Percentiles rank a stretch among this genome's conserved stretches.
These are phyloP conservation scores for Xanthia icteritia DNA, from an alignment of 2,888 invertebrate species.

Conservation along the genomic window DNA sequence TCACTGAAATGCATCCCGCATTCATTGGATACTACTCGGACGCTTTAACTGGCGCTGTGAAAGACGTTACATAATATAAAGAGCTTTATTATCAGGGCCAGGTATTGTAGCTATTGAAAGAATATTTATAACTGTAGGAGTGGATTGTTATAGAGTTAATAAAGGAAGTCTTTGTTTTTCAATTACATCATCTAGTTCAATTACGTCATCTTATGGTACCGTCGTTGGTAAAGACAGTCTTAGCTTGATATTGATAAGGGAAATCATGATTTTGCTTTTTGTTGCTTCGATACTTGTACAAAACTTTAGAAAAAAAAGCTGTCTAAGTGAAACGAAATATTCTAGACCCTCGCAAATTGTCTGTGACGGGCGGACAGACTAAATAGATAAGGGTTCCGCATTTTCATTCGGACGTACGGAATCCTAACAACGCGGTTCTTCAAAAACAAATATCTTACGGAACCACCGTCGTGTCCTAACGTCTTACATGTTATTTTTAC, in stretches of 20 bases:
- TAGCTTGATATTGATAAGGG: background rate
- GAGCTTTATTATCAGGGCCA: background rate
- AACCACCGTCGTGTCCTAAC: background rate
- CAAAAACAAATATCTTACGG: background rate
- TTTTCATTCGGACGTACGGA: no score
- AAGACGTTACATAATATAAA: background rate
- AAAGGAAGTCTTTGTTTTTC: no score
- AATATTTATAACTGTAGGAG: background rate
- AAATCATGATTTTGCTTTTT: background rate
- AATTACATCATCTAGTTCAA: background rate
- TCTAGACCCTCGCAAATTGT: no score
- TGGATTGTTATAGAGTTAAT: no score
- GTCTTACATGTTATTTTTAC: background rate
- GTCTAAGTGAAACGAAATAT: no score
- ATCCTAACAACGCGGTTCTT: no score
- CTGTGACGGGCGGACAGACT: no score
- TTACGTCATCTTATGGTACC: no score
- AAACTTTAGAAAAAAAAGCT: no score
- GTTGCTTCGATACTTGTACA: background rate
- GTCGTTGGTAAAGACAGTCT: background rate
- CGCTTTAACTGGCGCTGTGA: slow-evolving; percentile 9
- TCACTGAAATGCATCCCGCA: slow-evolving; percentile 37
- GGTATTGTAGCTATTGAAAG: background rate
- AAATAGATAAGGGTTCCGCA: no score
- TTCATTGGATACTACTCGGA: slow-evolving; percentile 15